Evolutionary conservation across 2,113 vertebrate species (phyloP).

Genomic region (Oryzias javanicus): DNA sequence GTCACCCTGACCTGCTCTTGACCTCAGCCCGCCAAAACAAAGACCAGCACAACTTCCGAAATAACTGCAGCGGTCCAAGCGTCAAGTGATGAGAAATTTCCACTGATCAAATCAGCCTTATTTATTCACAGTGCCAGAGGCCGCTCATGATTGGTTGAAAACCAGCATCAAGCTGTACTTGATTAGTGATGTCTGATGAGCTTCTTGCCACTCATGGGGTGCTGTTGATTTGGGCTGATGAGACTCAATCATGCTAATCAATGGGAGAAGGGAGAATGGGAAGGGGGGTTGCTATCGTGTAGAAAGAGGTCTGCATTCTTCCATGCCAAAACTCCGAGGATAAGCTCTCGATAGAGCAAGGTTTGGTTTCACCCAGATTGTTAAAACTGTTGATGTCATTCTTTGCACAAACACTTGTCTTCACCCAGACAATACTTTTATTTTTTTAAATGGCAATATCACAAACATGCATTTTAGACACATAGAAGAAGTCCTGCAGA

Average conservation of each 20-base stretch:
- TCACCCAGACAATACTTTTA: not conserved
- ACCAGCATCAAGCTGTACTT: conserved; percentile 60
- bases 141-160: conserved; percentile 52
- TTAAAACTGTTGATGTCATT: conserved; percentile 1
- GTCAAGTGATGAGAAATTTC: conserved; percentile 52
- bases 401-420: not conserved
- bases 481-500: too few species aligned
- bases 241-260: conserved; percentile 66
- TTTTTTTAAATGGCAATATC: too few species aligned
- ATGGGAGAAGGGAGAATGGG: conserved; percentile 24
- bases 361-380: not conserved
- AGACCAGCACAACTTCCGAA: conserved; percentile 23
- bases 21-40: conserved; percentile 40
- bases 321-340: conserved; percentile 8
- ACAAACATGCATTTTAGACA: too few species aligned
- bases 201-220: conserved; percentile 33
- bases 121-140: conserved; percentile 45
- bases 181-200: conserved; percentile 66
- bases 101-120: conserved; percentile 53
- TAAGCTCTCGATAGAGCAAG: not conserved
- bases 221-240: conserved; percentile 64
- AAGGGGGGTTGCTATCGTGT: not conserved
- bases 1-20: conserved; percentile 38
- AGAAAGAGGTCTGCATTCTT: conserved; percentile 1
- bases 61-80: conserved; percentile 31